Evolutionary conservation across 2,797 vertebrate species (phyloP).

Genomic region (Serranus cabrilla): DNA sequence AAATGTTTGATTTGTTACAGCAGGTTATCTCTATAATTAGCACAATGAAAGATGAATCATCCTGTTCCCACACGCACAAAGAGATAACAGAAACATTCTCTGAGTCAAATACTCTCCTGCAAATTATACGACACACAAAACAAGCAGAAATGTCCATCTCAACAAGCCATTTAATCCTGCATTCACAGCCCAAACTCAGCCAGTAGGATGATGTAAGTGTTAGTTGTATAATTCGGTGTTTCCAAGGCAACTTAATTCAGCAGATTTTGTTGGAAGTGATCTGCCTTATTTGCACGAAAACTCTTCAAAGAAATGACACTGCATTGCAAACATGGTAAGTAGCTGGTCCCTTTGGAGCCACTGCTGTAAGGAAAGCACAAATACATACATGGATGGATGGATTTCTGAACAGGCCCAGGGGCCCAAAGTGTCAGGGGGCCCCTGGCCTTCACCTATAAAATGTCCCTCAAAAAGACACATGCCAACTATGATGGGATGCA

Average conservation of each 20-base stretch:
- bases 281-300: constrained; percentile 41
- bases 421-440: no score
- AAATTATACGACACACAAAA: constrained; percentile 33
- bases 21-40: constrained; percentile 73
- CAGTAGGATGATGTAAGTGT: constrained; percentile 40
- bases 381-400: background rate
- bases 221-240: constrained; percentile 53
- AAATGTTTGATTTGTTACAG: constrained; percentile 68
- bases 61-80: constrained; percentile 20
- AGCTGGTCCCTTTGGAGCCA: constrained; percentile 12
- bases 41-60: constrained; percentile 54
- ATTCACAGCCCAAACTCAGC: constrained; percentile 27
- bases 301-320: constrained; percentile 48
- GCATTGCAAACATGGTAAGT: constrained; percentile 53
- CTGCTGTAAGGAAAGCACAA: background rate
- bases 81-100: constrained; percentile 50
- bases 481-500: no score
- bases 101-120: constrained; percentile 14
- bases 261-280: constrained; percentile 42
- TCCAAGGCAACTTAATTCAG: constrained; percentile 59
- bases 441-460: no score
- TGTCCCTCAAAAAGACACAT: no score
- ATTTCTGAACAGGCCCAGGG: no score
- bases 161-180: constrained; percentile 24
- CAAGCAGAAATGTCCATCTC: constrained; percentile 19